Evolutionary conservation across 2,113 vertebrate species (phyloP).

Genomic region (Emberiza fucata): DNA sequence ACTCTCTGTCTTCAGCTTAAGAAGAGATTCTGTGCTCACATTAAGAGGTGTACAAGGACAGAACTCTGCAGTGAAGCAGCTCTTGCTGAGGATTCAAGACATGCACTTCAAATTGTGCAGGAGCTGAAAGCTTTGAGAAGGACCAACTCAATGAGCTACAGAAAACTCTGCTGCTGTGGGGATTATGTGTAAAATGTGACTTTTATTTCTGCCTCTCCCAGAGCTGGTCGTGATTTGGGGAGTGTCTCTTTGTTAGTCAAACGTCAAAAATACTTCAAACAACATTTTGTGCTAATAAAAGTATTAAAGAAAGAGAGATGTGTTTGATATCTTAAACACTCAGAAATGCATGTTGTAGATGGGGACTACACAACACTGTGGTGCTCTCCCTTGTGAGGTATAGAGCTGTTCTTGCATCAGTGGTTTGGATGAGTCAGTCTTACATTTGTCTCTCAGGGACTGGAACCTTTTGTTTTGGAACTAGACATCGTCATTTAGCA

Average conservation of each 20-base stretch:
- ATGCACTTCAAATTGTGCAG: neutral
- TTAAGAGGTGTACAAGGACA: neutral
- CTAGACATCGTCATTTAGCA: neutral
- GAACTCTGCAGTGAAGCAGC: neutral
- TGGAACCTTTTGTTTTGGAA: neutral
- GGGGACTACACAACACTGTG: neutral
- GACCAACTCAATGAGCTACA: neutral
- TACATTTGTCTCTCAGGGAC: neutral
- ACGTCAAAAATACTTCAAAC: neutral
- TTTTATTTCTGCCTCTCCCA: neutral
- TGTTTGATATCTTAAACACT: neutral
- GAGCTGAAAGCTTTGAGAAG: neutral
- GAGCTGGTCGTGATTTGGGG: neutral
- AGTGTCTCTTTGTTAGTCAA: neutral
- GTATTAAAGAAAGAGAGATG: neutral
- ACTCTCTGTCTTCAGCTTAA: neutral
- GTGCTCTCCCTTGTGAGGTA: neutral
- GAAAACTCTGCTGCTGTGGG: neutral
- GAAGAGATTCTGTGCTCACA: neutral
- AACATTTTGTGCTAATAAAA: neutral
- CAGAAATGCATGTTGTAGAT: accelerated
- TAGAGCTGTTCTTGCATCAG: neutral
- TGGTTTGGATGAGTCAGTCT: neutral
- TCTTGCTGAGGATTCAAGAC: neutral
- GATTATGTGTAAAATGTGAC: neutral